phyloP scores from a whole-genome alignment of 2,888 invertebrate genomes.

The Petrophora chlorosata region DNA sequence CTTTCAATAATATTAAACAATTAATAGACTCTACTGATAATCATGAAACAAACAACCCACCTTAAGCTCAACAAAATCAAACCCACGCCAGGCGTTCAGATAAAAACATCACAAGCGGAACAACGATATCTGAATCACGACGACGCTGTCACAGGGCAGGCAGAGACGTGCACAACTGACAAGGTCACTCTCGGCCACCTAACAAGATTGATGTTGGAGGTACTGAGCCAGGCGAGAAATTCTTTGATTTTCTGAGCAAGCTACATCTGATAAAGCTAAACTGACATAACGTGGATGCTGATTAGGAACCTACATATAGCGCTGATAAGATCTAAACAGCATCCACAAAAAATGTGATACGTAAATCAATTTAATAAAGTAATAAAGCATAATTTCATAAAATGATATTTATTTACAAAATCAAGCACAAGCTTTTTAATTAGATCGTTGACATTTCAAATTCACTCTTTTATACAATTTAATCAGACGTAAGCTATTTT shows the following conservation, averaged over 20 bases:
- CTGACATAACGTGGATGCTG: slow-evolving; percentile 9
- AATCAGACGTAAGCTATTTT: too few species aligned
- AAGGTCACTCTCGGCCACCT: slow-evolving; percentile 50
- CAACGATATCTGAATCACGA: slow-evolving; percentile 75
- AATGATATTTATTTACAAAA: too few species aligned
- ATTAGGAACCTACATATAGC: too few species aligned
- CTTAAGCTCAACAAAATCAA: slow-evolving; percentile 12
- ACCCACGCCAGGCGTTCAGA: slow-evolving; percentile 6
- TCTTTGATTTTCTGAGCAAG: slow-evolving; percentile 10
- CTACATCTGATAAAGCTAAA: slow-evolving; percentile 18
- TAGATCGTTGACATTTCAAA: too few species aligned
- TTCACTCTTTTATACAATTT: too few species aligned
- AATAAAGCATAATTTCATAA: too few species aligned
- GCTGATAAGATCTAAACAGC: too few species aligned
- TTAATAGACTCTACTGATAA: background rate
- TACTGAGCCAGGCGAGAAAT: slow-evolving; percentile 12
- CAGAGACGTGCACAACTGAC: slow-evolving; percentile 53
- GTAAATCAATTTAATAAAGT: too few species aligned
- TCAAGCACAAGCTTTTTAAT: too few species aligned
- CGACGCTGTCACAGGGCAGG: slow-evolving; percentile 47
- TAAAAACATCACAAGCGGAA: slow-evolving; percentile 34
- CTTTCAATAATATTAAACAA: too few species aligned
- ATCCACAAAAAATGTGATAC: too few species aligned
- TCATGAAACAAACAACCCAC: background rate
- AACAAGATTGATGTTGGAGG: slow-evolving; percentile 23